phyloP scores from a whole-genome alignment of 2,797 vertebrate genomes.

The Onychomys leucogaster region DNA sequence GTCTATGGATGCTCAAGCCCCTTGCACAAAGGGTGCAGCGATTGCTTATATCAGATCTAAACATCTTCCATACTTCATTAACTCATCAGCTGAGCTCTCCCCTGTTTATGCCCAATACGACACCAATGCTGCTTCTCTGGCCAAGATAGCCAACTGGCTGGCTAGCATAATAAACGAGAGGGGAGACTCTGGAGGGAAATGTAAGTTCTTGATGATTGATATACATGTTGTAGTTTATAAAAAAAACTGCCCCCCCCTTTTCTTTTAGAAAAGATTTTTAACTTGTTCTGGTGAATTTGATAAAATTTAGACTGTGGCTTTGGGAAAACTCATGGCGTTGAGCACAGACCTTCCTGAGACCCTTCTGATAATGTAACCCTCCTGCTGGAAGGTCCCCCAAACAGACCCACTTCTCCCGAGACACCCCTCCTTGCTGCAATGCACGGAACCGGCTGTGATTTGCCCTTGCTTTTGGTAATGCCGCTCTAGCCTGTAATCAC shows the following conservation, averaged over 20 bases:
- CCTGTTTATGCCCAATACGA: not conserved
- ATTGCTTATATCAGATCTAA: rapidly evolving
- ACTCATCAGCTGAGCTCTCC: no score
- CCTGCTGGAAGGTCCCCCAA: not conserved
- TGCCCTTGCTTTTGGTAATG: not conserved
- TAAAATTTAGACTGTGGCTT: not conserved
- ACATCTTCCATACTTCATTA: not conserved
- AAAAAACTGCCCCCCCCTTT: not conserved
- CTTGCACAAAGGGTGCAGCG: not conserved
- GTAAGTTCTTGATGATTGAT: not conserved
- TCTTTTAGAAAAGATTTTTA: not conserved
- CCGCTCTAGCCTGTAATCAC: not conserved
- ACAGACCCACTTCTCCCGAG: not conserved
- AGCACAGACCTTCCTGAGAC: not conserved
- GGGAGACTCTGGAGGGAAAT: not conserved
- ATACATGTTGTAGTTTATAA: not conserved
- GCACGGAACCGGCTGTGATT: not conserved
- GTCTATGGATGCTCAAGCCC: no score
- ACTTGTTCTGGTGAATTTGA: not conserved
- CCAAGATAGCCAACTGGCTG: not conserved
- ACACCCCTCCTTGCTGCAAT: not conserved
- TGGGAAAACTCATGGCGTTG: rapidly evolving
- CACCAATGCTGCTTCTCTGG: not conserved
- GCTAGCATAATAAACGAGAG: not conserved
- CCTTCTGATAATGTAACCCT: rapidly evolving